A percentile compares a stretch with the other conserved stretches of the same genome.
phyloP scores from a whole-genome alignment of 1,140 invertebrate species.

The Drosophila arawakana region DNA sequence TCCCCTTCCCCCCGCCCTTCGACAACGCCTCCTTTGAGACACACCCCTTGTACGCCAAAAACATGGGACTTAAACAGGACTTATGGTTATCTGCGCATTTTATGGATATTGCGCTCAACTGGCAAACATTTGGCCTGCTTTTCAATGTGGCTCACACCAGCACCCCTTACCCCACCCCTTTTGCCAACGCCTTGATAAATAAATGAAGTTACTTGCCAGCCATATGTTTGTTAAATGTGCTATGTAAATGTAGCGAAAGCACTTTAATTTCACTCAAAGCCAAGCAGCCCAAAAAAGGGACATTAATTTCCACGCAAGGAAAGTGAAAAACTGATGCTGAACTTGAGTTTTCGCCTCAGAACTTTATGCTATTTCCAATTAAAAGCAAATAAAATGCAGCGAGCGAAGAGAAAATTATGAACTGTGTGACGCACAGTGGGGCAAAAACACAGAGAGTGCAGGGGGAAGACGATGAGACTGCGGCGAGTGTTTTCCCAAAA shows the following conservation, averaged over 20 bases:
- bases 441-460: not conserved
- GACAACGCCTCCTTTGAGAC: not conserved
- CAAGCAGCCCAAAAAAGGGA: conserved; percentile 28
- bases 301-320: conserved; percentile 54
- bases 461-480: not conserved
- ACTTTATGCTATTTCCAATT: conserved; percentile 33
- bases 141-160: conserved; percentile 41
- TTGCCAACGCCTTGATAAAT: conserved; percentile 30
- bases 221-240: conserved; percentile 76
- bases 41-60: conserved; percentile 34
- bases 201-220: conserved; percentile 76
- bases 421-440: conserved; percentile 26
- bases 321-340: conserved; percentile 58
- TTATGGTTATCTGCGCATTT: conserved; percentile 84
- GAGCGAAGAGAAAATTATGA: conserved; percentile 53
- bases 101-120: conserved; percentile 79
- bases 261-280: conserved; percentile 64
- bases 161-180: not conserved
- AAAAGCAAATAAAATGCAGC: conserved; percentile 52
- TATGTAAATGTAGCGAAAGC: conserved; percentile 76
- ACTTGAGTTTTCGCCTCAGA: conserved; percentile 44
- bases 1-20: not conserved
- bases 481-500: conserved; percentile 43
- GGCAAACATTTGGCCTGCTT: conserved; percentile 44
- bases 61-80: conserved; percentile 81